Evolutionary conservation across 1,140 invertebrate genomes (phyloP).

Genomic region (Ceratina australensis): DNA sequence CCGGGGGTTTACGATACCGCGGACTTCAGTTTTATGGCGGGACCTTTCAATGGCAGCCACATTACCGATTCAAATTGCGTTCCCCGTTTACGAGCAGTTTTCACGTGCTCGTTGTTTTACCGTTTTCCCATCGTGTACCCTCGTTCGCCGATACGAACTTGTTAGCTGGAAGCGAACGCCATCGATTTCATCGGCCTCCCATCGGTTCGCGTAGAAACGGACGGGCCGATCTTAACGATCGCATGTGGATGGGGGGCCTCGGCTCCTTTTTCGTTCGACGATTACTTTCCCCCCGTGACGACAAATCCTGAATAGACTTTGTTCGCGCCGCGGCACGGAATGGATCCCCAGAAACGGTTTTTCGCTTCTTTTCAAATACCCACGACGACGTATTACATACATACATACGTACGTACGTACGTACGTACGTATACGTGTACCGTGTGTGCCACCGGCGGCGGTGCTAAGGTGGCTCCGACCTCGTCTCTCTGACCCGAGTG

Average conservation of each 20-base stretch:
- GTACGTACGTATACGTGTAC: no score
- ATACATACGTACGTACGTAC: no score
- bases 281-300: constrained; percentile 13
- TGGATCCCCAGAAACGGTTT: constrained; percentile 5
- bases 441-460: no score
- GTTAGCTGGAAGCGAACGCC: constrained; percentile 11
- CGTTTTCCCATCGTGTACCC: constrained; percentile 40
- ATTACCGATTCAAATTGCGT: constrained; percentile 71
- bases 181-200: constrained; percentile 4
- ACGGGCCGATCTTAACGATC: constrained; percentile 21
- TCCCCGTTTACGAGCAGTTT: constrained; percentile 66
- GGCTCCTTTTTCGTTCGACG: constrained; percentile 24
- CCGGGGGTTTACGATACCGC: constrained; percentile 54
- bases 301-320: constrained; percentile 22
- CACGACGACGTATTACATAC: no score
- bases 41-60: constrained; percentile 65
- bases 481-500: neutral
- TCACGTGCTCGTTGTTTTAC: constrained; percentile 62
- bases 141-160: constrained; percentile 19
- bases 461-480: neutral
- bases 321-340: constrained; percentile 7
- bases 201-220: neutral
- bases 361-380: constrained; percentile 6
- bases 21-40: constrained; percentile 61
- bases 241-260: no score